Evolutionary conservation across 2,113 vertebrate genomes (phyloP), one percentile per base, ranked within the genome.

Genomic region (Cathartes aura): DNA sequence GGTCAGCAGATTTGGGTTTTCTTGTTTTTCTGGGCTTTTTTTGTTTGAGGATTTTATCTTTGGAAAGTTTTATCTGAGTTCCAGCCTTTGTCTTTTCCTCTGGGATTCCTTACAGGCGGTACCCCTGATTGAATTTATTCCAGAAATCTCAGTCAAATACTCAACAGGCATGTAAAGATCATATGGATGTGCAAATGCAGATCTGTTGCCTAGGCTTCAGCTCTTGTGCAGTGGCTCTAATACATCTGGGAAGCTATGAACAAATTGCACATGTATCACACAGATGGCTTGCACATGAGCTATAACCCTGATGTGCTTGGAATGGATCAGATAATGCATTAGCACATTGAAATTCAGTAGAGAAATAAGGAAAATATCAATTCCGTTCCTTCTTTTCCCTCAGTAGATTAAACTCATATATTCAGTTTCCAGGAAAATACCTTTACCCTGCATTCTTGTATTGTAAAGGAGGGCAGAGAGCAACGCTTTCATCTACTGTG

Each of bases 291-390:
- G 42, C 79, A 72, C 45, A 18, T 50, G 74, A 90, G 78, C 52
- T 85, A 29, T 88, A 91, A 14, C 43, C 24, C 34, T 64, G 45
- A 47, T 80, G 27, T 56, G 58, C 68, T 92, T 63, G 48, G 52
- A 87, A 88, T 38, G 60, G 60, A 82, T 40, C 38, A 89, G 66
- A 47, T 59, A 93, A 68, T 82, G 43, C 82, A 72, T 92, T 68
- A 90, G 34, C 82, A 76, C 58, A 58, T 26, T 78, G 59, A 81
- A 87, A 94, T 91, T 95, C 80, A 50, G 86, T 21, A 70, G 71
- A 96, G n/a, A 59, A 76, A 73, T 62, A 73, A 16, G n/a, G 55
- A 96, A 93, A 93, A 73, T 88, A 89, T 62, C 19, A 80, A 70
- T 72, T 92, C 18, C 5, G 7, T 76, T 87, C 63, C 50, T 87